Evolutionary conservation across 2,888 invertebrate genomes (phyloP).

Genomic region (Epistrophe grossulariae): DNA sequence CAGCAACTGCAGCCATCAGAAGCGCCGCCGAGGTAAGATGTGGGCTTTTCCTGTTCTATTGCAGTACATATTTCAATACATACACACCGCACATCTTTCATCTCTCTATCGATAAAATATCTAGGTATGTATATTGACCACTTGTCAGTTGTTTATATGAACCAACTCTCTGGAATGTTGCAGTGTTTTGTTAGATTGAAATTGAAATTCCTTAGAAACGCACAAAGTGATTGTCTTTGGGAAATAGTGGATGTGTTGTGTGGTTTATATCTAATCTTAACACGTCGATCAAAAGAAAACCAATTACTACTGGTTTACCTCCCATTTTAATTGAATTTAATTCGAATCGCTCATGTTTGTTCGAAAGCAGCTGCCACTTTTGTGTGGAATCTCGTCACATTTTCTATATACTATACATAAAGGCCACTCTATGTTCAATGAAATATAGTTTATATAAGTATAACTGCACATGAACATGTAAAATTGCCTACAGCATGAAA

Average conservation of each 20-base stretch:
- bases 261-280: slow-evolving; percentile 43
- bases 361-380: slow-evolving; percentile 31
- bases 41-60: slow-evolving; percentile 26
- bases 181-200: neutral
- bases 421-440: slow-evolving; percentile 14
- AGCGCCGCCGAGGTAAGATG: neutral
- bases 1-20: neutral
- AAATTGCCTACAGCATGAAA: neutral
- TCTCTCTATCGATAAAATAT: neutral
- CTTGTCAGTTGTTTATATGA: slow-evolving; percentile 12
- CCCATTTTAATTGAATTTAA: slow-evolving; percentile 63
- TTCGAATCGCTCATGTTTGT: slow-evolving; percentile 32
- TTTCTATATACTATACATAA: neutral
- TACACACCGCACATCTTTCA: slow-evolving; percentile 6
- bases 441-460: neutral
- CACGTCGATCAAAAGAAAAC: slow-evolving; percentile 40
- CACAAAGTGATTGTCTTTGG: slow-evolving; percentile 14
- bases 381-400: slow-evolving; percentile 32
- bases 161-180: slow-evolving; percentile 38
- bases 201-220: slow-evolving; percentile 45
- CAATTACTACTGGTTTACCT: slow-evolving; percentile 61
- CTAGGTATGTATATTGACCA: slow-evolving; percentile 5
- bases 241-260: neutral
- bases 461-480: neutral
- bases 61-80: neutral